These are phyloP conservation scores for Zelostemma sp. DNA, from an alignment of 1,140 invertebrate genomes.

Conservation along the genomic window DNA sequence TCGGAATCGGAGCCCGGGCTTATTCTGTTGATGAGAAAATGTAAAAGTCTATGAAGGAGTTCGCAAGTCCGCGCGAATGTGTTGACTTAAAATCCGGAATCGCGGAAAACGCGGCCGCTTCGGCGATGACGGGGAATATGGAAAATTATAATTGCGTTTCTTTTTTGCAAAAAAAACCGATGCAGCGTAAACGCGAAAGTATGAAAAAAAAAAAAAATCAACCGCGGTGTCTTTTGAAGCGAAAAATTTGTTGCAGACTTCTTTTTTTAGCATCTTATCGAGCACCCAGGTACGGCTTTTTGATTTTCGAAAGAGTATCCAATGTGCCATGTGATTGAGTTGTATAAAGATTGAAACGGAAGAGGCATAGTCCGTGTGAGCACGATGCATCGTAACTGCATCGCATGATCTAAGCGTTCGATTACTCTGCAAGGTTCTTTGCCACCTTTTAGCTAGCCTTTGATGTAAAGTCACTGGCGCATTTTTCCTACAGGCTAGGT, in stretches of 20 bases:
- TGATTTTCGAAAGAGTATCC: constrained; percentile 53
- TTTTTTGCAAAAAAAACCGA: constrained; percentile 3
- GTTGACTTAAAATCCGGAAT: constrained; percentile 10
- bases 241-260: constrained; percentile 28
- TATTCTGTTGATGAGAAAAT: constrained; percentile 30
- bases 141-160: background rate
- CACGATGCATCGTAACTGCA: constrained; percentile 64
- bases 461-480: constrained; percentile 70
- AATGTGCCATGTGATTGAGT: constrained; percentile 52
- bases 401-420: constrained; percentile 63
- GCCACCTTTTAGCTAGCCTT: constrained; percentile 68
- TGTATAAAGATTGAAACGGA: constrained; percentile 47
- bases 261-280: constrained; percentile 48
- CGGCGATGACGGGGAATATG: constrained; percentile 13
- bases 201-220: constrained; percentile 1
- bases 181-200: background rate
- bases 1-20: constrained; percentile 12
- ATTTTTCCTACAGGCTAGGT: constrained; percentile 64
- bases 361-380: constrained; percentile 52
- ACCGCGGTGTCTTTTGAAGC: background rate
- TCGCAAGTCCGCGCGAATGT: constrained; percentile 38
- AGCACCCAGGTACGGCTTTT: constrained; percentile 45
- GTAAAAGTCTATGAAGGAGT: constrained; percentile 23
- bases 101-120: constrained; percentile 27
- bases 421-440: constrained; percentile 65